These are phyloP conservation scores for Xiphorhynchus erythropygius DNA, from an alignment of 2,797 vertebrate genomes.

Conservation along the genomic window DNA sequence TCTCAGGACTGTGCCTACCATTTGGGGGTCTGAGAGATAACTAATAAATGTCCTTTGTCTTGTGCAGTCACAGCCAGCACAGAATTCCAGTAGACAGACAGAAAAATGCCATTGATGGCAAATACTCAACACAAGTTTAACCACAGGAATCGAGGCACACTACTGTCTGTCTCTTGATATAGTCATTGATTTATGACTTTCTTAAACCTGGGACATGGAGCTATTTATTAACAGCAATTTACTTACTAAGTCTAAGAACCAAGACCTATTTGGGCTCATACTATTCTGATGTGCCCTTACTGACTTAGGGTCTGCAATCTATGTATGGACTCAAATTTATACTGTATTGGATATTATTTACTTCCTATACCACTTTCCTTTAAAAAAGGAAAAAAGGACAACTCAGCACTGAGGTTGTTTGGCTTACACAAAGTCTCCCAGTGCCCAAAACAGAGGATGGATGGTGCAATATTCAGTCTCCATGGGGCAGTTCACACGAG, in stretches of 20 bases:
- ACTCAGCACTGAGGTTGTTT: neutral
- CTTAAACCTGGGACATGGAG: neutral
- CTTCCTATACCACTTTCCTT: neutral
- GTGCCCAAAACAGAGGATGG: neutral
- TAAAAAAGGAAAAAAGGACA: neutral
- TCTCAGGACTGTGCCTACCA: neutral
- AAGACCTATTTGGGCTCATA: neutral
- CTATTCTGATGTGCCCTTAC: neutral
- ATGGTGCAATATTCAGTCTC: neutral
- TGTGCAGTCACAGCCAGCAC: neutral
- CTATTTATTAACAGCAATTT: neutral
- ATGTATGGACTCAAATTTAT: neutral
- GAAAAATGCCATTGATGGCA: neutral
- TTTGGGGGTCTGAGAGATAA: neutral
- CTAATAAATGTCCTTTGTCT: neutral
- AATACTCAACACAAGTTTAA: neutral
- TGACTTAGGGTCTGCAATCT: neutral
- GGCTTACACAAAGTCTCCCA: neutral
- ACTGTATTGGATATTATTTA: neutral
- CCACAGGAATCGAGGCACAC: neutral
- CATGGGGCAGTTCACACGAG: fast-evolving
- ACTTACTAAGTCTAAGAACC: neutral
- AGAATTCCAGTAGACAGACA: neutral
- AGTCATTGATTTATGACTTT: neutral
- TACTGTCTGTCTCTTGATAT: neutral